A percentile compares a stretch with the other conserved stretches of the same genome.
These are phyloP conservation scores for Petroica traversi DNA, from an alignment of 2,113 vertebrate species.

Conservation along the genomic window DNA sequence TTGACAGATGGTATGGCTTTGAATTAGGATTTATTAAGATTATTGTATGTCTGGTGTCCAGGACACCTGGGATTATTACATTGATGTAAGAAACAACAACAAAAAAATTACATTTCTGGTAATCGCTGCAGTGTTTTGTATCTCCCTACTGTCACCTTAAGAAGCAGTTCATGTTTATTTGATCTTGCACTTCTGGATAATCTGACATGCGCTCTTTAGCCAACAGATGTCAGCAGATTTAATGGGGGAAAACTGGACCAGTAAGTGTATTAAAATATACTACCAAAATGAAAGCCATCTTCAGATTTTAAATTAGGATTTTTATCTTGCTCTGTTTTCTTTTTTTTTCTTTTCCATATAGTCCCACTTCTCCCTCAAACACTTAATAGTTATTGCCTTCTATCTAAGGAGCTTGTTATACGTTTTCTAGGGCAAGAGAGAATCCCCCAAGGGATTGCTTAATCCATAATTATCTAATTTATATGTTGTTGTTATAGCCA, in stretches of 20 bases:
- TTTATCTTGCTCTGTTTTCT: not conserved
- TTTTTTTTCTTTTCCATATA: not conserved
- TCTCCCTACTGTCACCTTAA: slow-evolving; percentile 50
- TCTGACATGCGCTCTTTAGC: not conserved
- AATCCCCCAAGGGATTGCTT: slow-evolving; percentile 33
- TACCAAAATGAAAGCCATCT: not conserved
- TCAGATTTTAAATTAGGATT: not conserved
- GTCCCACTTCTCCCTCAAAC: not conserved
- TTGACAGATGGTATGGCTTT: slow-evolving; percentile 72
- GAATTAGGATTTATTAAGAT: slow-evolving; percentile 75
- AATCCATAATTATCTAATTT: slow-evolving; percentile 64
- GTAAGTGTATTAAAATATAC: slow-evolving; percentile 26
- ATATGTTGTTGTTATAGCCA: slow-evolving; percentile 38
- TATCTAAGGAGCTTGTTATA: slow-evolving; percentile 19
- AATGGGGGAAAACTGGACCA: slow-evolving; percentile 19
- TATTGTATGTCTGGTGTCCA: slow-evolving; percentile 62
- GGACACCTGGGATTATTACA: slow-evolving; percentile 62
- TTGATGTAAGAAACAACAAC: slow-evolving; percentile 50
- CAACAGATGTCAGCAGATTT: slow-evolving; percentile 35
- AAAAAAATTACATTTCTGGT: slow-evolving; percentile 12
- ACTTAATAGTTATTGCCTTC: not conserved
- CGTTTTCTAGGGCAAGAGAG: not conserved
- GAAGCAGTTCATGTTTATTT: slow-evolving; percentile 35
- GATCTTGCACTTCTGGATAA: slow-evolving; percentile 33
- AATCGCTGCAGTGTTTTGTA: slow-evolving; percentile 47